Evolutionary conservation across 2,797 vertebrate species (phyloP).

Genomic region (Hipposideros larvatus): DNA sequence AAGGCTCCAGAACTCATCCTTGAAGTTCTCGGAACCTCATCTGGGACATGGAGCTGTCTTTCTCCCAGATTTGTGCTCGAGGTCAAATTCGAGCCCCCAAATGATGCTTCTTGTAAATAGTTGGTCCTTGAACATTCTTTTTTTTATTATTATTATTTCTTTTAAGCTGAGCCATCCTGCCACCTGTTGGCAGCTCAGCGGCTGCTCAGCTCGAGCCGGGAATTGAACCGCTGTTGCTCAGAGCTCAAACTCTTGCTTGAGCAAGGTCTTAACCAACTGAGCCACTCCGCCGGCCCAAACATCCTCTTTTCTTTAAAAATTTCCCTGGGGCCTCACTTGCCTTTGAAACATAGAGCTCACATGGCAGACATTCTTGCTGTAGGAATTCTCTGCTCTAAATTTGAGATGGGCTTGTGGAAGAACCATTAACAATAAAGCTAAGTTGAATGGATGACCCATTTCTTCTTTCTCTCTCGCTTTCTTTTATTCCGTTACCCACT

Average conservation of each 20-base stretch:
- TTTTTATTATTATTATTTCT: too few relatives aligned
- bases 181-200: too few relatives aligned
- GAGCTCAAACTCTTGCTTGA: too few relatives aligned
- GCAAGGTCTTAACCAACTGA: too few relatives aligned
- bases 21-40: background rate
- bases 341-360: background rate
- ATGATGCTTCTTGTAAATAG: background rate
- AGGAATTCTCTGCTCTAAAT: background rate
- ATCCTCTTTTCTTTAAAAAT: background rate
- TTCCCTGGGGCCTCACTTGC: background rate
- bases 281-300: too few relatives aligned
- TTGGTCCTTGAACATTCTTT: background rate
- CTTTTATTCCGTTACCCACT: background rate
- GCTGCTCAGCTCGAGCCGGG: too few relatives aligned
- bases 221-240: too few relatives aligned
- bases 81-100: background rate
- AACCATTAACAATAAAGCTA: background rate
- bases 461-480: background rate
- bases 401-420: background rate
- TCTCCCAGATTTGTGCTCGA: background rate
- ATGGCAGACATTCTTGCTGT: background rate
- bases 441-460: background rate
- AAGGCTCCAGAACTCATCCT: background rate
- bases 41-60: background rate
- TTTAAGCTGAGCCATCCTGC: too few relatives aligned